Percentiles rank a stretch among this genome's conserved stretches.
Evolutionary conservation across 2,888 invertebrate species (phyloP).

Genomic region (Eubasilissa splendida): DNA sequence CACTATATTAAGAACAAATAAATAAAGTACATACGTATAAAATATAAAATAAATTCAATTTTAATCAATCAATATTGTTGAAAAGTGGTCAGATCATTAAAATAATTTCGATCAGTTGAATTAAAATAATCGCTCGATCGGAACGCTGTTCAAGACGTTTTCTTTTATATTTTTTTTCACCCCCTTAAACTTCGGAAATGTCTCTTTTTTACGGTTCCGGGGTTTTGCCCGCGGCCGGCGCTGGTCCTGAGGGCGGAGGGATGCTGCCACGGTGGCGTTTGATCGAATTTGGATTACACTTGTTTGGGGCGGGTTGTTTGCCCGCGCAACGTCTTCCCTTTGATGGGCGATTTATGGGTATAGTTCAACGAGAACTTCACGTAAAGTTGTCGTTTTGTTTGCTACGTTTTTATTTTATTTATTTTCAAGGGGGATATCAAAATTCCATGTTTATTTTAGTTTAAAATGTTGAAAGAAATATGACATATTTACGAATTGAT

Average conservation of each 20-base stretch:
- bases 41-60: too few species aligned
- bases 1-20: too few species aligned
- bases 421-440: not conserved
- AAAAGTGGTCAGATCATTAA: not conserved
- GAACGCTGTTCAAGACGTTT: constrained; percentile 33
- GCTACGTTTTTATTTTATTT: too few species aligned
- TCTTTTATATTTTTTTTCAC: constrained; percentile 42
- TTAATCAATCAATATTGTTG: not conserved
- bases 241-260: constrained; percentile 13
- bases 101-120: not conserved
- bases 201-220: constrained; percentile 43
- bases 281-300: constrained; percentile 58
- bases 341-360: constrained; percentile 44
- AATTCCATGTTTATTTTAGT: not conserved
- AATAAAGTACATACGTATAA: too few species aligned
- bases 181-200: constrained; percentile 41
- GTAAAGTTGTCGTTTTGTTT: too few species aligned
- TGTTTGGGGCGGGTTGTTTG: constrained; percentile 36
- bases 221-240: constrained; percentile 13
- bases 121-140: constrained; percentile 28
- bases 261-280: constrained; percentile 52
- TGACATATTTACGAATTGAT: too few species aligned
- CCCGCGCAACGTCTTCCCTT: constrained; percentile 17
- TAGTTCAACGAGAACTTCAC: constrained; percentile 3
- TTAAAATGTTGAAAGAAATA: not conserved